Evolutionary conservation across 2,888 invertebrate genomes (phyloP), one percentile per base, ranked within the genome.

Genomic region (Deroplatys truncata): DNA sequence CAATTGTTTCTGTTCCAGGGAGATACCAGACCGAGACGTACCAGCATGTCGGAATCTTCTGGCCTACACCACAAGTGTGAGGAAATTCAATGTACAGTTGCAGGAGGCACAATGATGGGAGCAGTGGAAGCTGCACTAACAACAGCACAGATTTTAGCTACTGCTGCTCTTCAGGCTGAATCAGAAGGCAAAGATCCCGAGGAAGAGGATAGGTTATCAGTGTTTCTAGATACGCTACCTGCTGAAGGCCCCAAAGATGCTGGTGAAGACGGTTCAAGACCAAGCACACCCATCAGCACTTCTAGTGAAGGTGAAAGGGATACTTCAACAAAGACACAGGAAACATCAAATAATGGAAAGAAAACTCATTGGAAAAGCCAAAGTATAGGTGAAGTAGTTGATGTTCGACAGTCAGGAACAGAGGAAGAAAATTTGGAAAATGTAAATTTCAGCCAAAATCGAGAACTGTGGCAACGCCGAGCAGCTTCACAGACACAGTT

Each of bases 401-500:
- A 84, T n/a, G 35, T 83, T 10, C 35, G 85, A 20, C 82, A 86
- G 13, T 28, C 35, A 84, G 83, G 86, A 25, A 84, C 56, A 89
- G 83, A 29, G 25, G 93, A 95, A 91, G 94, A 94, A 86, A 82
- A 88, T 89, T 0, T 91, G 91, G 43, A 92, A 92, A 92, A 92
- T 43, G 93, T 92, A n/a, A 93, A 93, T 4, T 94, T 94, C 90
- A 93, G 93, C 13, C 93, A 93, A 5, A 96, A 95, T 91, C 93
- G 95, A 28, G 95, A 95, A 91, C 93, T 95, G 49, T 96, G 96
- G 96, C 95, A 96, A 91, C 93, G 95, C 90, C 93, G 96, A 49
- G 95, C 95, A 3, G 94, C 94, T 85, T 94, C 95, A 9, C 94
- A 93, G 88, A 93, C 94, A 0, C 94, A 93, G 88, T 90, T 93